A percentile compares a stretch with the other conserved stretches of the same genome.
Evolutionary conservation across 2,113 vertebrate species (phyloP).

Genomic region (Urocolius indicus): DNA sequence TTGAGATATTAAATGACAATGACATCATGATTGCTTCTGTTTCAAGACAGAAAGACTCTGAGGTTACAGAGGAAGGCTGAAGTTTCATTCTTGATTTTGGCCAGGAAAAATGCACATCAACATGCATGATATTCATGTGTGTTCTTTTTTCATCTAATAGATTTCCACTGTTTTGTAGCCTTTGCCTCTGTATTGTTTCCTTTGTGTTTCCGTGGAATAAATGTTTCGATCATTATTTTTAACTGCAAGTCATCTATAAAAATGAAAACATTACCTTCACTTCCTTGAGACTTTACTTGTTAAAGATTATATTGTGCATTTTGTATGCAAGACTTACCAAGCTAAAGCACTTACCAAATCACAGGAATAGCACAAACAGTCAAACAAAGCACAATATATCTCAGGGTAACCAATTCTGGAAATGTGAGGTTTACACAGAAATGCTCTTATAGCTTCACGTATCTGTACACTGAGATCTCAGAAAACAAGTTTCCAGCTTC

Average conservation of each 20-base stretch:
- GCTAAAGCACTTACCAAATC: slow-evolving; percentile 40
- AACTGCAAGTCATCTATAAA: neutral
- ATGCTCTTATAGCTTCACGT: slow-evolving; percentile 40
- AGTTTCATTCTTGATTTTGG: neutral
- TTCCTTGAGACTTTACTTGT: neutral
- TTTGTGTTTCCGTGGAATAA: neutral
- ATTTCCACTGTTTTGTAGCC: neutral
- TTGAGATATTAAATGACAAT: neutral
- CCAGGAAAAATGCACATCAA: neutral
- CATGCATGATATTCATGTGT: neutral
- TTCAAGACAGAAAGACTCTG: neutral
- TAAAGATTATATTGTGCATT: neutral
- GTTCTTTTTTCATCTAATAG: neutral
- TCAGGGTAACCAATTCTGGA: slow-evolving; percentile 24
- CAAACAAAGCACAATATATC: slow-evolving; percentile 52
- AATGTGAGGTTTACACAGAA: neutral
- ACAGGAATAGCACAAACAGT: slow-evolving; percentile 1
- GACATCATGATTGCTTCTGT: neutral
- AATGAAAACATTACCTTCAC: neutral
- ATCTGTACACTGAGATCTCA: neutral
- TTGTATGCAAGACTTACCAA: neutral
- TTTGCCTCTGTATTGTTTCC: neutral
- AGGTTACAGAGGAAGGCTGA: neutral
- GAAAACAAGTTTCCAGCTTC: slow-evolving; percentile 27
- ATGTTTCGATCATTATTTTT: neutral